Percentiles rank a stretch among this genome's conserved stretches.
These are phyloP conservation scores for Lanius collurio DNA, from an alignment of 2,113 vertebrate genomes.

Conservation along the genomic window DNA sequence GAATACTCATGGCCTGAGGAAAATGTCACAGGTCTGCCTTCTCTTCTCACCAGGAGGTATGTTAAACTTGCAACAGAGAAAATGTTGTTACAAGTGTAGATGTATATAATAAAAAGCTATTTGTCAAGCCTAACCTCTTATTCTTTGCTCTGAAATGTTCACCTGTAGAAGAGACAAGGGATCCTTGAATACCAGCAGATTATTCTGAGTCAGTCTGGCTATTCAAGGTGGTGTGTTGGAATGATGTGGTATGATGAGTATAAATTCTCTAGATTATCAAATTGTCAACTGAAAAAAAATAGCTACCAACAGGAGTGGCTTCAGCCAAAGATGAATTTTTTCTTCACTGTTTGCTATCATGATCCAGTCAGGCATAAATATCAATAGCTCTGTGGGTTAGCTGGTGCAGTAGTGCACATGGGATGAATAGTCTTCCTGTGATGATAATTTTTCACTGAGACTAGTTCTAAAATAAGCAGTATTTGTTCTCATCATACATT, in stretches of 20 bases:
- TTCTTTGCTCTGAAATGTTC: neutral
- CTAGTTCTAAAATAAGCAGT: neutral
- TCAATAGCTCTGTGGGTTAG: neutral
- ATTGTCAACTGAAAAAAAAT: neutral
- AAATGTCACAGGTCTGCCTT: slow-evolving; percentile 60
- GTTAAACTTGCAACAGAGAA: slow-evolving; percentile 38
- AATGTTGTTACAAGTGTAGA: slow-evolving; percentile 7
- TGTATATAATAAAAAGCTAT: neutral
- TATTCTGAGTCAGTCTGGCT: neutral
- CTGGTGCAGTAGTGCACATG: neutral
- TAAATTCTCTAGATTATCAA: neutral
- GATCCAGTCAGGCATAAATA: neutral
- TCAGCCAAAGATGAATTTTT: neutral
- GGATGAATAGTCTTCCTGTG: neutral
- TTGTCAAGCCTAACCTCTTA: neutral
- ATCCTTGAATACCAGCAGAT: neutral
- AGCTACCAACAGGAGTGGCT: neutral
- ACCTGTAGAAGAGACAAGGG: neutral
- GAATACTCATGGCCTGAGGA: slow-evolving; percentile 59
- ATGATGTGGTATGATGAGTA: neutral
- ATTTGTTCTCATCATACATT: neutral
- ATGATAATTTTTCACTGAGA: neutral
- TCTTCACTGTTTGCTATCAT: neutral
- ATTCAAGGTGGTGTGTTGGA: neutral
- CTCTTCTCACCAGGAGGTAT: slow-evolving; percentile 57